Base-by-base conservation (phyloP, 2,888 invertebrate genomes). In the Sabatieria punctata region DNA sequence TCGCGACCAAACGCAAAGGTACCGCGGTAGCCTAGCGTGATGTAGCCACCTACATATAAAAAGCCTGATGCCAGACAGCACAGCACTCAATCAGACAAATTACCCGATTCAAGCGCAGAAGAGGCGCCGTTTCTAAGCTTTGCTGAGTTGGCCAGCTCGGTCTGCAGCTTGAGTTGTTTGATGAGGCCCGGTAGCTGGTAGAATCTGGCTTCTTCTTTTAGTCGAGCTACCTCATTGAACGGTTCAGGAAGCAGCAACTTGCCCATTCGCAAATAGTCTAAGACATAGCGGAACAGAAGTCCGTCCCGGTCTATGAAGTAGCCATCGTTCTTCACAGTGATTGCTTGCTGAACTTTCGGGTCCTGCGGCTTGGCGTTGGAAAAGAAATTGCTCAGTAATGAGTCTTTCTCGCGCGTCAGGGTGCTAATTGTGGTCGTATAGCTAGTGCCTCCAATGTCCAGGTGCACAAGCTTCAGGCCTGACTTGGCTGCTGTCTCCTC, bases 1-100 rank as follows among this genome's bases (percentile, higher is more conserved):
- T 97, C 95, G 53, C 95, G 79, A 48, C 95, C 97, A 69, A 97
- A 97, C 46, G 93, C 91, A 68, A 97, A 97, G 60, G 93, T 93
- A 48, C 97, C 97, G 30, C 97, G 77, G 72, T 97, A 97, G 23
- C 89, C 89, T 51, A 93, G 78, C 30, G 84, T 86, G 63, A 95
- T 85, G 74, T 80, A 84, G 44, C 85, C 91, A 47, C n/a, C n/a
- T n/a, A n/a, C n/a, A n/a, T n/a, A n/a, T n/a, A n/a, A n/a, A n/a
- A n/a, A n/a, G n/a, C n/a, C 74, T 71, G 13, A 37, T 37, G 37
- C 37, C 37, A 18, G 13, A 6, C 37, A 37, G 8, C 13, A 6
- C 18, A 18, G 6, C 37, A 18, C 6, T 30, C 15, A 8, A 8
- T 30, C 8, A 30, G 8, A 30, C 30, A 8, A 30, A 30, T 15